These are phyloP conservation scores for Drosophila pandora DNA, from an alignment of 1,140 invertebrate genomes.

Conservation along the genomic window DNA sequence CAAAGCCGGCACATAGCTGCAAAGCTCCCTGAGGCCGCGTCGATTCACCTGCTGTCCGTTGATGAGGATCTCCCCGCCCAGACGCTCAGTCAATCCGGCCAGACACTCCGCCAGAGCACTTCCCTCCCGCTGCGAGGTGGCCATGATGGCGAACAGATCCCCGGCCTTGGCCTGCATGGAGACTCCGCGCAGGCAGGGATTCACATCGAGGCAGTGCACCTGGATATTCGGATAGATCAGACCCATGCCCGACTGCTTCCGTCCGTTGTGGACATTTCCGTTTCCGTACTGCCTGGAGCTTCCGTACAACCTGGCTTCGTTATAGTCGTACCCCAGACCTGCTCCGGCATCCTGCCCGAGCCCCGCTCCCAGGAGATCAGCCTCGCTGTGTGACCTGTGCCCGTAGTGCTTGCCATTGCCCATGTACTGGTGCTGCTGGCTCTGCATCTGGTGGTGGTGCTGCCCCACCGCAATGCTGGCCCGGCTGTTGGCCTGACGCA, in stretches of 20 bases:
- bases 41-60: conserved; percentile 93
- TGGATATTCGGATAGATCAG: conserved; percentile 87
- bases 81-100: conserved; percentile 88
- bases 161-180: conserved; percentile 94
- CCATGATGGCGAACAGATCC: conserved; percentile 94
- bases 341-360: conserved; percentile 37
- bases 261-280: conserved; percentile 40
- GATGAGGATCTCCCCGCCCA: conserved; percentile 91
- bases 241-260: conserved; percentile 82
- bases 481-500: conserved; percentile 80
- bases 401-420: conserved; percentile 81
- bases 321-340: conserved; percentile 65
- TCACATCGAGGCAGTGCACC: conserved; percentile 86
- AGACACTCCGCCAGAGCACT: conserved; percentile 92
- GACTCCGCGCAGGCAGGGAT: conserved; percentile 87
- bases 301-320: conserved; percentile 70
- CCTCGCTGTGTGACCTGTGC: conserved; percentile 82
- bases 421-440: conserved; percentile 62
- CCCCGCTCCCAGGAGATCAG: conserved; percentile 75
- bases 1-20: conserved; percentile 82
- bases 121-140: conserved; percentile 92
- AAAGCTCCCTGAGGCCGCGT: conserved; percentile 87
- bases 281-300: conserved; percentile 68
- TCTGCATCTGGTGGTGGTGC: conserved; percentile 57
- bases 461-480: conserved; percentile 81